Conservation (phyloP, 2,797 vertebrate species). For the Sciurus vulgaris region DNA sequence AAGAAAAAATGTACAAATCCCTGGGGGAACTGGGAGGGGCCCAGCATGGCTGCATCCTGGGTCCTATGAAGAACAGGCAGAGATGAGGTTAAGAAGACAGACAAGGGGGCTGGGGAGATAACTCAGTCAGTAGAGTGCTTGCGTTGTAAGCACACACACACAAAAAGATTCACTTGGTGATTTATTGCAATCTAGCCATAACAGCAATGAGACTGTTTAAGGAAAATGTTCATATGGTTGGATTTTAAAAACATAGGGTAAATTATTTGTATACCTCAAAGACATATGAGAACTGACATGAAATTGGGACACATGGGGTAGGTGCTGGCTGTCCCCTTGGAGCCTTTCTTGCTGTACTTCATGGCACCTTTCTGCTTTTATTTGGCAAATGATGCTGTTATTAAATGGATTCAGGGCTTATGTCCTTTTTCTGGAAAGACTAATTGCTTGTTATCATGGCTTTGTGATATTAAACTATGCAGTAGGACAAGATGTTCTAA, state of each 20-base stretch:
- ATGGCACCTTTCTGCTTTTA: neutral
- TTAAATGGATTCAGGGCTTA: neutral
- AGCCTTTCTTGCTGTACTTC: constrained; percentile 14
- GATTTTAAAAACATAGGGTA: constrained; percentile 25
- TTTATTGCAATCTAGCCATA: too few relatives aligned
- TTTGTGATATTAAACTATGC: neutral
- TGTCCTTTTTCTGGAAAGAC: constrained; percentile 43
- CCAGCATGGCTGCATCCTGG: neutral
- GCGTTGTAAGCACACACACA: too few relatives aligned
- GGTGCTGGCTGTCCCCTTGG: neutral
- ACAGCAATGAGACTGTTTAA: neutral
- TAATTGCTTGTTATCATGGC: constrained; percentile 21
- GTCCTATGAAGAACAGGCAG: neutral
- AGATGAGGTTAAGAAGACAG: constrained; percentile 1
- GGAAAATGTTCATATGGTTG: constrained; percentile 12
- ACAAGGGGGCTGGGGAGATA: too few relatives aligned
- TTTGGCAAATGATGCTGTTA: neutral
- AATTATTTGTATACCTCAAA: constrained; percentile 18
- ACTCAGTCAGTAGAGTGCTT: too few relatives aligned
- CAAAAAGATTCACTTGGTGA: too few relatives aligned
- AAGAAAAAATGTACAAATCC: neutral
- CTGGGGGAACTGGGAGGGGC: neutral
- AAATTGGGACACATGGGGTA: neutral
- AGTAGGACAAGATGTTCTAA: neutral
- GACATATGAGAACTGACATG: neutral